Conservation (phyloP, 2,113 vertebrate species). For the Syrrhaptes paradoxus region DNA sequence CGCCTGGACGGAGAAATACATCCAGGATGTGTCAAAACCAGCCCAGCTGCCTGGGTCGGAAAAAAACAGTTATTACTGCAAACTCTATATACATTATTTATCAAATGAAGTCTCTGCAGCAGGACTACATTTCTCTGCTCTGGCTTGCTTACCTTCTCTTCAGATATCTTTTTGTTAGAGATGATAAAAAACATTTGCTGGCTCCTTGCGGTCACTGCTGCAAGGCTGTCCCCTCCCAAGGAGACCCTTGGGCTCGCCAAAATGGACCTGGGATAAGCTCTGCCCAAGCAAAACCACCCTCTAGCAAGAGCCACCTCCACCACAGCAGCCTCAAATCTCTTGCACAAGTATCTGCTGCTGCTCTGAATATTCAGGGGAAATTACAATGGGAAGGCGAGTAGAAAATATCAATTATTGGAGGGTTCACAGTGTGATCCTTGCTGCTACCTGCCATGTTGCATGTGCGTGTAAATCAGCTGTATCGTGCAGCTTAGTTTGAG, state of each 20-base stretch:
- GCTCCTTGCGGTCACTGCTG: not conserved
- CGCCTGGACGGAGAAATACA: slow-evolving; percentile 38
- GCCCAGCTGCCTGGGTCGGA: slow-evolving; percentile 2
- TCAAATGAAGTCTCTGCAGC: slow-evolving; percentile 77
- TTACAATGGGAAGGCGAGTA: not conserved
- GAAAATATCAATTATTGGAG: not conserved
- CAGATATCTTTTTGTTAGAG: not conserved
- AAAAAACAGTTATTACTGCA: slow-evolving; percentile 69
- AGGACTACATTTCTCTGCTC: slow-evolving; percentile 53
- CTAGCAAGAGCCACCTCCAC: not conserved
- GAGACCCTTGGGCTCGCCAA: not conserved
- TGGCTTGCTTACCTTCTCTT: not conserved
- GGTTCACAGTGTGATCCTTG: not conserved
- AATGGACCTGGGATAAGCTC: not conserved
- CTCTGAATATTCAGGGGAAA: not conserved
- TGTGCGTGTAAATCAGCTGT: not conserved
- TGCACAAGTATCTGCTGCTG: not conserved
- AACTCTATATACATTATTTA: slow-evolving; percentile 80
- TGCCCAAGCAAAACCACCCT: not conserved
- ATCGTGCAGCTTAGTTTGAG: fast-evolving
- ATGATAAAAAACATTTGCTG: not conserved
- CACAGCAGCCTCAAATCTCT: not conserved
- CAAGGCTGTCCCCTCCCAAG: not conserved
- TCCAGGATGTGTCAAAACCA: slow-evolving; percentile 62
- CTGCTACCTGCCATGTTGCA: not conserved